Conservation (phyloP, 2,797 vertebrate species). For the Sebastes matsubarae region DNA sequence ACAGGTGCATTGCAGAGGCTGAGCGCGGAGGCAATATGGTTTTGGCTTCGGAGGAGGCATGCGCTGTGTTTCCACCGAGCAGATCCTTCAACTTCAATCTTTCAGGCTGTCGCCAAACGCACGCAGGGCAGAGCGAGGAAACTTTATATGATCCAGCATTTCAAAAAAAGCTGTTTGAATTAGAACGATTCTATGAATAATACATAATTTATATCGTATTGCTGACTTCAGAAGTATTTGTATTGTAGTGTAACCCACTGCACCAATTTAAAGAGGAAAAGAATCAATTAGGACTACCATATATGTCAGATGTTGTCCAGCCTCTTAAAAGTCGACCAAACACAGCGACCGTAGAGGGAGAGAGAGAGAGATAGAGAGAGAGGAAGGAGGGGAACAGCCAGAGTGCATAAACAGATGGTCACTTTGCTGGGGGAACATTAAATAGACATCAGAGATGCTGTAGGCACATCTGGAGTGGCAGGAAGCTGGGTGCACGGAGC, state of each 20-base stretch:
- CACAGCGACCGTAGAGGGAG: background rate
- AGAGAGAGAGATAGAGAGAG: constrained; percentile 21
- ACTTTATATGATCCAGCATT: background rate
- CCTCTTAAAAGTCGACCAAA: constrained; percentile 36
- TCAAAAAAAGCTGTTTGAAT: background rate
- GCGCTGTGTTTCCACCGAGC: constrained; percentile 23
- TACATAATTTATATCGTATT: background rate
- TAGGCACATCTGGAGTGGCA: constrained; percentile 76
- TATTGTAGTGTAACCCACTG: background rate
- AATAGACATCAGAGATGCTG: constrained; percentile 78
- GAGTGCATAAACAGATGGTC: constrained; percentile 76
- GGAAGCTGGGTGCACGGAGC: constrained; percentile 64
- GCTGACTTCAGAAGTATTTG: background rate
- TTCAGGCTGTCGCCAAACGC: constrained; percentile 20
- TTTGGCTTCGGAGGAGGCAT: constrained; percentile 43
- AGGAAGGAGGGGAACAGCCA: constrained; percentile 4
- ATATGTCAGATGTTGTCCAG: constrained; percentile 1
- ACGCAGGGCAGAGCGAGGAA: background rate
- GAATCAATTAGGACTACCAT: constrained; percentile 26
- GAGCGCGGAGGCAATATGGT: constrained; percentile 47
- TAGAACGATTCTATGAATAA: background rate
- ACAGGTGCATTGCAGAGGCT: constrained; percentile 75
- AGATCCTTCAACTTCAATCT: constrained; percentile 50
- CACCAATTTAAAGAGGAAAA: constrained; percentile 17
- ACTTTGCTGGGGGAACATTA: constrained; percentile 72